These are phyloP conservation scores for Gonatopus flavifemur DNA, from an alignment of 1,140 invertebrate species.

Conservation along the genomic window DNA sequence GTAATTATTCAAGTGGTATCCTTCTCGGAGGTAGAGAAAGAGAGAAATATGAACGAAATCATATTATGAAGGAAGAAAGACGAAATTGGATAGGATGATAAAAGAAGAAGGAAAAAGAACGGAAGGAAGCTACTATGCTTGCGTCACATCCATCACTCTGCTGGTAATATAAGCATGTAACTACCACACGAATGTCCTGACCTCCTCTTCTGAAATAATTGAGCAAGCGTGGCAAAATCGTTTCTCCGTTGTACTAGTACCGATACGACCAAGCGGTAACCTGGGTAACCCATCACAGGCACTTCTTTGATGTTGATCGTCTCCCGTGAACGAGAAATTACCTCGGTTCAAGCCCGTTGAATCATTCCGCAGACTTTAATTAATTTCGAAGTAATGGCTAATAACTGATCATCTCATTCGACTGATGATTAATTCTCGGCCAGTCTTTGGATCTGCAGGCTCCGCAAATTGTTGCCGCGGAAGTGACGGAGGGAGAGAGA, in stretches of 20 bases:
- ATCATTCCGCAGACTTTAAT: no score
- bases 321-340: background rate
- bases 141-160: conserved; percentile 44
- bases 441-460: no score
- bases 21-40: conserved; percentile 43
- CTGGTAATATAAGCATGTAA: conserved; percentile 37
- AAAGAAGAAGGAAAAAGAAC: conserved; percentile 27
- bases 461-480: no score
- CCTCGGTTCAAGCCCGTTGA: no score
- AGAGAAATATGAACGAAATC: conserved; percentile 26
- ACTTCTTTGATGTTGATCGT: no score
- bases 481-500: background rate
- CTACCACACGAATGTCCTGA: conserved; percentile 26
- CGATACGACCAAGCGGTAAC: no score
- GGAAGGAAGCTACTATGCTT: conserved; percentile 26
- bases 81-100: conserved; percentile 9
- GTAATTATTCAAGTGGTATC: conserved; percentile 57
- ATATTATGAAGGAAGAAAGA: conserved; percentile 19
- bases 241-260: no score
- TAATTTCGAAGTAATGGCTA: no score
- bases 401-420: no score
- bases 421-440: no score
- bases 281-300: conserved; percentile 11
- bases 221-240: conserved; percentile 26
- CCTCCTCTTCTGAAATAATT: no score